Conservation (phyloP, 92 coral and sea anemone species). For the Meandrina meandrites region DNA sequence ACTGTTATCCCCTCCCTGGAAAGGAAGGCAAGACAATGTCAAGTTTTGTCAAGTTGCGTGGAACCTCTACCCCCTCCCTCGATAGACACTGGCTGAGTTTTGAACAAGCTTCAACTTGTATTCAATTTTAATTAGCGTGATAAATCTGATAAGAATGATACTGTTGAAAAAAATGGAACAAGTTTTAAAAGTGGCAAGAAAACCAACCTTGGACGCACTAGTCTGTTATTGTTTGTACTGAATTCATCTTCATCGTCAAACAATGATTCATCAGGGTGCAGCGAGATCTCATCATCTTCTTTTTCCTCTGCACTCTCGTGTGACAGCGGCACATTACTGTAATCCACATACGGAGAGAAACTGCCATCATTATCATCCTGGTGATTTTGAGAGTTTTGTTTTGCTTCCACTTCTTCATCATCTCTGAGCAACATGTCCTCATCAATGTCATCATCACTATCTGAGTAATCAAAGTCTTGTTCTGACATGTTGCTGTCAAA, state of each 20-base stretch:
- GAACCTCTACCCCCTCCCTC: too few relatives aligned
- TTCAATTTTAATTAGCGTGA: too few relatives aligned
- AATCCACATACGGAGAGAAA: slow-evolving; percentile 45
- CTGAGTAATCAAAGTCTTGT: slow-evolving; percentile 32
- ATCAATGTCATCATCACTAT: slow-evolving; percentile 1
- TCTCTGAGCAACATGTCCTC: slow-evolving; percentile 30
- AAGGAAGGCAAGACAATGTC: too few relatives aligned
- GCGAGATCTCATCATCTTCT: slow-evolving; percentile 49
- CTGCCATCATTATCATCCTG: slow-evolving; percentile 7
- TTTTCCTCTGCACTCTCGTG: slow-evolving; percentile 58
- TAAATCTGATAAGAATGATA: too few relatives aligned
- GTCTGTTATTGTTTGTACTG: neutral
- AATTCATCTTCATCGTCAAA: slow-evolving; percentile 63
- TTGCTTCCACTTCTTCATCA: neutral
- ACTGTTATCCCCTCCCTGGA: too few relatives aligned
- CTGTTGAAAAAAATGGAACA: neutral
- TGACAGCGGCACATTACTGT: slow-evolving; percentile 60
- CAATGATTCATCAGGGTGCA: slow-evolving; percentile 51
- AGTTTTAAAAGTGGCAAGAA: neutral
- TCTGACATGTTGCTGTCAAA: slow-evolving; percentile 14
- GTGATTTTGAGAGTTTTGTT: neutral
- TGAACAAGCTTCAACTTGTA: too few relatives aligned
- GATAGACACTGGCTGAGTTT: too few relatives aligned
- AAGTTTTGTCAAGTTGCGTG: too few relatives aligned
- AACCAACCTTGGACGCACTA: slow-evolving; percentile 16